phyloP scores from a whole-genome alignment of 2,888 invertebrate species.

The Agonopterix subpropinquella region DNA sequence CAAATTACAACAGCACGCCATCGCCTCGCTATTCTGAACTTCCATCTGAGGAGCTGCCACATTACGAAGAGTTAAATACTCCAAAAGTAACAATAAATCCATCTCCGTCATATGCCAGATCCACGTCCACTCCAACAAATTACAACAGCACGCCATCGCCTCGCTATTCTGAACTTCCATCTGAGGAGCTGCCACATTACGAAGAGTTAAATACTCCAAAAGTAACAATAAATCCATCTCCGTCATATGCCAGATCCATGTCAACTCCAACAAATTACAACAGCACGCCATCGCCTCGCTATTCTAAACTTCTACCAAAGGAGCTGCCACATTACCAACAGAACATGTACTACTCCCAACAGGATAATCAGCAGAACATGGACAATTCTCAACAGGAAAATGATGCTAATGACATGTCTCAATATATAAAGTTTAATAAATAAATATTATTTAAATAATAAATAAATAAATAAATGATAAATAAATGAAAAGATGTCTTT shows the following conservation, averaged over 20 bases:
- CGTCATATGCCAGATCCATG: slow-evolving; percentile 12
- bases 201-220: too few species aligned
- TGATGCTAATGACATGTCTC: slow-evolving; percentile 6
- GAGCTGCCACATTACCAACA: slow-evolving; percentile 12
- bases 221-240: too few species aligned
- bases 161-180: too few species aligned
- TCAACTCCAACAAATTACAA: slow-evolving; percentile 13
- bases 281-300: slow-evolving; percentile 13
- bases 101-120: too few species aligned
- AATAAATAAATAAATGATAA: background rate
- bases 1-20: too few species aligned
- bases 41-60: too few species aligned
- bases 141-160: too few species aligned
- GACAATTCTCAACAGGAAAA: slow-evolving; percentile 6
- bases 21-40: too few species aligned
- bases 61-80: too few species aligned
- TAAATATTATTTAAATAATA: slow-evolving; percentile 2
- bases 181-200: too few species aligned
- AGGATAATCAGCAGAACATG: slow-evolving; percentile 11
- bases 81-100: too few species aligned
- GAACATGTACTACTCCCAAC: slow-evolving; percentile 11
- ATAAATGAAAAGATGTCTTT: background rate
- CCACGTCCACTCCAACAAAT: too few species aligned
- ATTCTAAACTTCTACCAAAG: slow-evolving; percentile 12
- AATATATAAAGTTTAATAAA: slow-evolving; percentile 8